Evolutionary conservation across 2,888 invertebrate species (phyloP).

Genomic region (Pollenia labialis): DNA sequence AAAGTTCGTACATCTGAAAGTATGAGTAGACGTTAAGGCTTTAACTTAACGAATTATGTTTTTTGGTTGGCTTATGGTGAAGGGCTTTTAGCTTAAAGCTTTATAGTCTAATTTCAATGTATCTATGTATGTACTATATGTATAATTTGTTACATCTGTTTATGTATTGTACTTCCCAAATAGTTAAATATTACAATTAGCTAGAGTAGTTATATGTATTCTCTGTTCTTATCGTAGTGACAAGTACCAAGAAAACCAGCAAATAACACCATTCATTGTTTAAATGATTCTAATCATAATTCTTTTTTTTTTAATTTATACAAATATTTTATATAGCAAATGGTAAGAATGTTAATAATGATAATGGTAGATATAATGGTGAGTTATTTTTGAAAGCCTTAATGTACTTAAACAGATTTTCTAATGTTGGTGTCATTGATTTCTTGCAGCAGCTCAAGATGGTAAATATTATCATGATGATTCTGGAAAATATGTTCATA

Average conservation of each 20-base stretch:
- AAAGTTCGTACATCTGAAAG: slow-evolving; percentile 27
- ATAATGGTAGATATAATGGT: slow-evolving; percentile 78
- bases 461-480: slow-evolving; percentile 83
- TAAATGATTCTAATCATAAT: slow-evolving; percentile 52
- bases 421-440: background rate
- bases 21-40: slow-evolving; percentile 44
- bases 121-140: slow-evolving; percentile 24
- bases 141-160: background rate
- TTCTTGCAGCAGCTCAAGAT: slow-evolving; percentile 76
- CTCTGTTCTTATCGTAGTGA: slow-evolving; percentile 12
- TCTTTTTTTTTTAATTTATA: slow-evolving; percentile 72
- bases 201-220: slow-evolving; percentile 12
- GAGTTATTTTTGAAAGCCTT: slow-evolving; percentile 64
- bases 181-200: slow-evolving; percentile 18
- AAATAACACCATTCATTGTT: background rate
- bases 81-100: slow-evolving; percentile 68
- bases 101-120: slow-evolving; percentile 2
- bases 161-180: background rate
- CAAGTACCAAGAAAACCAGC: background rate
- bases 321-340: slow-evolving; percentile 75
- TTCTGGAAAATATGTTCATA: slow-evolving; percentile 82
- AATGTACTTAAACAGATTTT: too few species aligned
- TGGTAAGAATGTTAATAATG: slow-evolving; percentile 78
- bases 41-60: slow-evolving; percentile 57
- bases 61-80: slow-evolving; percentile 72